phyloP scores from a whole-genome alignment of 1,140 invertebrate genomes.

The Gryllus bimaculatus region DNA sequence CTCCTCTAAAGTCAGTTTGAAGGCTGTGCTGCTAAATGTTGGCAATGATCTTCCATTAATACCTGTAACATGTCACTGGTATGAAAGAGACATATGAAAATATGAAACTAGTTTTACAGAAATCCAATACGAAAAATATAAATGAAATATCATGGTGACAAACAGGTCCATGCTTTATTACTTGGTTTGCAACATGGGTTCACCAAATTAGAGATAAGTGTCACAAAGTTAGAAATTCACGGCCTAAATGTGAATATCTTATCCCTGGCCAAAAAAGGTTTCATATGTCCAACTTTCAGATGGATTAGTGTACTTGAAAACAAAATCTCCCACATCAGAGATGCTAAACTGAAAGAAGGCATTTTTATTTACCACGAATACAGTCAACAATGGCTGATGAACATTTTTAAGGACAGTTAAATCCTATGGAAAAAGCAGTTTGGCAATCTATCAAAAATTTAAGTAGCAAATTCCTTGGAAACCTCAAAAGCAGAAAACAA shows the following conservation, averaged over 20 bases:
- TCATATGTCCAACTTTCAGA: no score
- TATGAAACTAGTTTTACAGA: constrained; percentile 9
- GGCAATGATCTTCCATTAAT: constrained; percentile 16
- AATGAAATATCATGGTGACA: constrained; percentile 18
- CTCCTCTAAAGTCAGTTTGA: constrained; percentile 19
- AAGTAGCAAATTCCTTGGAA: no score
- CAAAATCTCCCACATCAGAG: no score
- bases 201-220: constrained; percentile 22
- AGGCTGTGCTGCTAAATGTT: constrained; percentile 15
- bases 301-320: no score
- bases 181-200: constrained; percentile 23
- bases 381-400: no score
- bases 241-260: constrained; percentile 19
- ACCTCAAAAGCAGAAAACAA: no score
- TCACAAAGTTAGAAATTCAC: constrained; percentile 18
- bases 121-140: constrained; percentile 7
- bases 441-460: no score
- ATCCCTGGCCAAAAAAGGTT: neutral
- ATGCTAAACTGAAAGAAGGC: no score
- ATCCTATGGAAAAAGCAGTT: no score
- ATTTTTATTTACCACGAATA: no score
- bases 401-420: no score
- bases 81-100: constrained; percentile 22
- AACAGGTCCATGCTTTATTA: constrained; percentile 17
- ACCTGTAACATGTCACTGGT: constrained; percentile 10